Conservation (phyloP, 2,113 vertebrate genomes). For the rat (Rattus norvegicus) region GRCr8 NC_086019.1:161735501-161736000, state of each 20-base stretch:
- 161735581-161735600: background rate
- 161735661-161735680: background rate
- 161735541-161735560: background rate
- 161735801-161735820: background rate
- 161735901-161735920: background rate
- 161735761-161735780: background rate
- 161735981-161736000: background rate
- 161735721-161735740: conserved; percentile 27
- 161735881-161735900: too few species aligned
- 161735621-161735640: conserved; percentile 2
- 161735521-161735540: background rate
- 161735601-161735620: background rate
- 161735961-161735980: background rate
- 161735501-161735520: background rate
- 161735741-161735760: background rate
- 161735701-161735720: background rate
- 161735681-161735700: background rate
- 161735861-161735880: background rate
- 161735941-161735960: background rate
- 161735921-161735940: background rate
- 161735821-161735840: background rate
- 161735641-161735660: background rate
- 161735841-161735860: too few species aligned
- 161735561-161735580: background rate
- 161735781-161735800: background rate